These are phyloP conservation scores for Hirtodrosophila duncani DNA, from an alignment of 2,888 invertebrate species.

Conservation along the genomic window DNA sequence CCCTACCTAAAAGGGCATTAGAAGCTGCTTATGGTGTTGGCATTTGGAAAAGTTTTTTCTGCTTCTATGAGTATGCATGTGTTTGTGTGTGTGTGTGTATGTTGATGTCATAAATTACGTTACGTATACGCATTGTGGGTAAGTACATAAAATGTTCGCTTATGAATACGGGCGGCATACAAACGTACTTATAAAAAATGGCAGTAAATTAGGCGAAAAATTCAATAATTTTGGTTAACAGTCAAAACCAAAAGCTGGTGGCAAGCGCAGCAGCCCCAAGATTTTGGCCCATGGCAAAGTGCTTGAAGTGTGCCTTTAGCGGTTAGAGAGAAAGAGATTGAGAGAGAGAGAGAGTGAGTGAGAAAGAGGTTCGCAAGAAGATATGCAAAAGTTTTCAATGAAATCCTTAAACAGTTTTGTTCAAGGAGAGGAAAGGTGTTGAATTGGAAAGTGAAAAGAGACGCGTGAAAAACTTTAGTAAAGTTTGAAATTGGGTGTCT, in stretches of 20 bases:
- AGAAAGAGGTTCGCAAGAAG: no score
- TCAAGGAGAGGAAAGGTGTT: neutral
- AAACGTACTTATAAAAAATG: slow-evolving; percentile 20
- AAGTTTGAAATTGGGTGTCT: no score
- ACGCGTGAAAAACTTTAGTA: no score
- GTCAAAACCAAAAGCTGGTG: no score
- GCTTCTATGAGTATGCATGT: neutral
- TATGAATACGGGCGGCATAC: slow-evolving; percentile 48
- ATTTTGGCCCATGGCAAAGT: no score
- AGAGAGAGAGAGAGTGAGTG: no score
- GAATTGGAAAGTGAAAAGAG: no score
- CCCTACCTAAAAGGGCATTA: neutral
- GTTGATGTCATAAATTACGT: slow-evolving; percentile 51
- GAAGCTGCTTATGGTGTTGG: slow-evolving; percentile 5
- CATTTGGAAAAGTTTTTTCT: slow-evolving; percentile 28
- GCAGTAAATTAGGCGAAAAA: slow-evolving; percentile 58
- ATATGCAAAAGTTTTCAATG: no score
- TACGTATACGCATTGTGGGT: slow-evolving; percentile 62
- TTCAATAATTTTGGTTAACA: slow-evolving; percentile 45
- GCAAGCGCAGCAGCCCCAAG: no score
- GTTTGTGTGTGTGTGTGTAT: slow-evolving; percentile 3
- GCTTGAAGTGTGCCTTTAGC: no score
- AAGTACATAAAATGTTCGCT: slow-evolving; percentile 50
- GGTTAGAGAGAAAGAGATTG: no score
- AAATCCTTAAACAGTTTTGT: neutral